Conservation (phyloP, 1,140 invertebrate genomes). For the Hyles vespertilio region DNA sequence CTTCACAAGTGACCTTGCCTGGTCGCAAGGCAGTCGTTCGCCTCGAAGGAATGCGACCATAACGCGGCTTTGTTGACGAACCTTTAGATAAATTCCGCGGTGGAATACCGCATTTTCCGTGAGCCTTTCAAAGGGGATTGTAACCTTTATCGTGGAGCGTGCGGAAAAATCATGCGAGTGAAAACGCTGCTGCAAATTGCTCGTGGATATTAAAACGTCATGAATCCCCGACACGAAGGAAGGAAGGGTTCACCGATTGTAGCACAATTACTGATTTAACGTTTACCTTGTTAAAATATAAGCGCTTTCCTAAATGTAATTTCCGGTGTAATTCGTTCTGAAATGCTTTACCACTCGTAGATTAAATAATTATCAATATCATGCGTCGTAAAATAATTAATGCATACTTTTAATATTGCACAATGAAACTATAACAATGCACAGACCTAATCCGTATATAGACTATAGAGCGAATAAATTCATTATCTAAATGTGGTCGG, state of each 20-base stretch:
- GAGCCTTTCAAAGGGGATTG: not conserved
- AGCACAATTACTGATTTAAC: not conserved
- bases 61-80: slow-evolving; percentile 53
- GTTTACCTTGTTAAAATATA: not conserved
- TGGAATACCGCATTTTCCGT: slow-evolving; percentile 13
- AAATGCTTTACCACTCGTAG: no score
- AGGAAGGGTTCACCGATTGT: not conserved
- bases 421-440: not conserved
- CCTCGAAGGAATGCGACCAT: slow-evolving; percentile 57
- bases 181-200: no score
- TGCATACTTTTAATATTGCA: not conserved
- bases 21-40: slow-evolving; percentile 59
- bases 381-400: no score
- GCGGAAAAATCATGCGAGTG: not conserved
- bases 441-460: not conserved
- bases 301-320: no score
- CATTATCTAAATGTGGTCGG: slow-evolving; percentile 26
- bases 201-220: no score
- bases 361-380: no score
- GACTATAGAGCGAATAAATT: slow-evolving; percentile 15
- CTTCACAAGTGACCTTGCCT: slow-evolving; percentile 64
- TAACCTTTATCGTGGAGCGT: slow-evolving; percentile 1
- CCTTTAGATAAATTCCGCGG: slow-evolving; percentile 28
- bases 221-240: no score
- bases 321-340: no score